Conservation (phyloP, 2,888 invertebrate genomes). For the Blastobasis adustella region DNA sequence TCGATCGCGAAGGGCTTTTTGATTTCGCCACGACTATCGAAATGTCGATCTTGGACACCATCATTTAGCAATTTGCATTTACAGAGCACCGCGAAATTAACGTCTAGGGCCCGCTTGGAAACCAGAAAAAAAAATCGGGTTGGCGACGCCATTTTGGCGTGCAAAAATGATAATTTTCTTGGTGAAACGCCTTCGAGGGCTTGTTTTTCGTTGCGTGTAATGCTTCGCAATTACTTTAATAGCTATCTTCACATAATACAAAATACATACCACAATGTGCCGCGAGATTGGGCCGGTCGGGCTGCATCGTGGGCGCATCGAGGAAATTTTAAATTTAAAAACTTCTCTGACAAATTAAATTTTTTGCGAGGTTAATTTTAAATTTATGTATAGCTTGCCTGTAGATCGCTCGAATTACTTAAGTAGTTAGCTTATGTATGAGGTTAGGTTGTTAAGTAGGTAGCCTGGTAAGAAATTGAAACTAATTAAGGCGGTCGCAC, state of each 20-base stretch:
- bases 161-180: conserved; percentile 50
- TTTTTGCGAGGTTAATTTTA: no score
- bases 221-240: conserved; percentile 56
- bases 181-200: conserved; percentile 31
- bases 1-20: conserved; percentile 28
- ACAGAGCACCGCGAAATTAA: conserved; percentile 45
- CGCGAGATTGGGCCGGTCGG: conserved; percentile 7
- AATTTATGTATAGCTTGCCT: no score
- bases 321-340: conserved; percentile 5
- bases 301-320: conserved; percentile 2
- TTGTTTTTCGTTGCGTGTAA: conserved; percentile 40
- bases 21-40: conserved; percentile 37
- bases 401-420: no score
- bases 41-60: conserved; percentile 38
- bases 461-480: conserved; percentile 10
- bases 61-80: conserved; percentile 56
- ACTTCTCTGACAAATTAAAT: background rate
- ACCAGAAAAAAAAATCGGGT: conserved; percentile 32
- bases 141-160: conserved; percentile 38
- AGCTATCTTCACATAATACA: conserved; percentile 39
- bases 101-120: conserved; percentile 32
- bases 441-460: background rate
- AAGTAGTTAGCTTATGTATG: background rate
- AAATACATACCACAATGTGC: conserved; percentile 20
- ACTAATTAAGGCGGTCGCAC: conserved; percentile 14